These are phyloP conservation scores for Chymomyza procnemis DNA, from an alignment of 2,888 invertebrate genomes.

Conservation along the genomic window DNA sequence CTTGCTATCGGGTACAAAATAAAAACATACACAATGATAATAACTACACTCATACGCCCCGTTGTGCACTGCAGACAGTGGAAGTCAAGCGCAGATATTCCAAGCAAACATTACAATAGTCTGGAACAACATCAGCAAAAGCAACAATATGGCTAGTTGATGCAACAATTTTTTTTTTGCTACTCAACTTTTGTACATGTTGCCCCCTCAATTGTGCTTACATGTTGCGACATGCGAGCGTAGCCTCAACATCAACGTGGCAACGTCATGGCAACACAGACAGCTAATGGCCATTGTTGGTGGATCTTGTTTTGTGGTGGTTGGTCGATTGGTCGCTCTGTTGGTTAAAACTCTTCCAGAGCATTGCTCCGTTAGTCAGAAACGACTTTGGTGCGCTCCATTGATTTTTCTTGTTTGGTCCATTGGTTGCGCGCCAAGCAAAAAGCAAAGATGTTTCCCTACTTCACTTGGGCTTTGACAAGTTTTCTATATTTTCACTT, in stretches of 20 bases:
- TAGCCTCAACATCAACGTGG: neutral
- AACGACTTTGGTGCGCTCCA: conserved; percentile 49
- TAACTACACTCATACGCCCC: conserved; percentile 50
- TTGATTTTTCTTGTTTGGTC: conserved; percentile 24
- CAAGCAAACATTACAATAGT: conserved; percentile 42
- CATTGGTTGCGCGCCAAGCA: conserved; percentile 11
- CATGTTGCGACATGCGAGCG: conserved; percentile 38
- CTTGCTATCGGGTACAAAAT: neutral
- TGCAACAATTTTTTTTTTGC: conserved; percentile 18
- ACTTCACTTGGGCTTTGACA: conserved; percentile 7
- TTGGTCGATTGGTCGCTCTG: neutral
- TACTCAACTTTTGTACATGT: conserved; percentile 26
- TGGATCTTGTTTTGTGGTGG: conserved; percentile 58
- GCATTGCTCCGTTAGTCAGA: conserved; percentile 36
- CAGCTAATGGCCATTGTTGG: conserved; percentile 61
- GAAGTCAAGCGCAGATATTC: conserved; percentile 5
- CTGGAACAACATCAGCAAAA: conserved; percentile 19
- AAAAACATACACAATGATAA: neutral
- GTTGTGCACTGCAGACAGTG: conserved; percentile 43
- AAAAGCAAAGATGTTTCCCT: conserved; percentile 8
- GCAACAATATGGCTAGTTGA: conserved; percentile 19
- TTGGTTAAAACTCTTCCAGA: conserved; percentile 15
- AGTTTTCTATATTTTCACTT: conserved; percentile 54
- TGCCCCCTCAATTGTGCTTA: conserved; percentile 26
- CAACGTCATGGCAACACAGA: conserved; percentile 29